Evolutionary conservation across 2,888 invertebrate species (phyloP).

Genomic region (Clistopyga incitator): DNA sequence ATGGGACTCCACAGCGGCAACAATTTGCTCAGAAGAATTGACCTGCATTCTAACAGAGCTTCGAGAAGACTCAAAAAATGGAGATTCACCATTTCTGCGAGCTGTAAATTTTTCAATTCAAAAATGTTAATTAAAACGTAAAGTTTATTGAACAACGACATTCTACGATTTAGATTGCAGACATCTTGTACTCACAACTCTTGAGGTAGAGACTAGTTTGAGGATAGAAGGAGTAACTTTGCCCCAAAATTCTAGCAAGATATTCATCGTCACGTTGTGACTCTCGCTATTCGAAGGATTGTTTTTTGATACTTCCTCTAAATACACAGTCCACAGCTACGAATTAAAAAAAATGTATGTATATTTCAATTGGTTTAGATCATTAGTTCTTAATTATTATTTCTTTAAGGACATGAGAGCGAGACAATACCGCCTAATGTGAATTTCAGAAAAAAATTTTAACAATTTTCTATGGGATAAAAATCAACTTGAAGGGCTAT

Average conservation of each 20-base stretch:
- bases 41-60: constrained; percentile 97
- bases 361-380: neutral
- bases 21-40: constrained; percentile 95
- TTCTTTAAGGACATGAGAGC: too few relatives aligned
- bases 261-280: constrained; percentile 90
- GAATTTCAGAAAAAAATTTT: too few relatives aligned
- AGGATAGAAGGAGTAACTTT: constrained; percentile 98
- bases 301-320: constrained; percentile 93
- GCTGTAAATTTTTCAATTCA: constrained; percentile 85
- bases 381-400: neutral
- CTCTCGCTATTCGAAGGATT: constrained; percentile 89
- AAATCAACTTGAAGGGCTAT: too few relatives aligned
- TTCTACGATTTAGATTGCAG: neutral
- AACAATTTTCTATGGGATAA: too few relatives aligned
- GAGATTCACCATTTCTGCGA: constrained; percentile 98
- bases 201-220: constrained; percentile 95
- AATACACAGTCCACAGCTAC: constrained; percentile 98
- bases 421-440: too few relatives aligned
- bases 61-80: constrained; percentile 98
- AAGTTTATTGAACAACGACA: neutral
- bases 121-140: constrained; percentile 2
- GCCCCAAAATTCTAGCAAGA: constrained; percentile 99
- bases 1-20: constrained; percentile 98
- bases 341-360: constrained; percentile 64
- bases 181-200: constrained; percentile 88